These are phyloP conservation scores for Coturnix japonica DNA, from an alignment of 2,113 vertebrate species.

Conservation along the genomic window DNA sequence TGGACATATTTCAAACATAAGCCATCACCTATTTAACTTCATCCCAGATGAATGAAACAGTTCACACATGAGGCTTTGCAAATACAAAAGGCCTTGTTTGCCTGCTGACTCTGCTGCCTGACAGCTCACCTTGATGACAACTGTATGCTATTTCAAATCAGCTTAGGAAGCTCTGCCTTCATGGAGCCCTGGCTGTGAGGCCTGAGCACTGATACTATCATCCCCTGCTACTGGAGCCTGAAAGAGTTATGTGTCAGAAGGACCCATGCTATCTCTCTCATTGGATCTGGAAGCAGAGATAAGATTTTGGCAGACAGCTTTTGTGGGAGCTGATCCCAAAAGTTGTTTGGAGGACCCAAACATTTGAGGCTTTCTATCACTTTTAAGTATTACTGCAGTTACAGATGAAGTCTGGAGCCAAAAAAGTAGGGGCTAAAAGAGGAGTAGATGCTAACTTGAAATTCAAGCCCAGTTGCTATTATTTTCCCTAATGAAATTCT, in stretches of 20 bases:
- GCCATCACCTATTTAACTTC: conserved; percentile 17
- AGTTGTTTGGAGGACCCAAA: neutral
- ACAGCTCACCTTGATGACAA: neutral
- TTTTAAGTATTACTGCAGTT: neutral
- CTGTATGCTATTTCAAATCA: neutral
- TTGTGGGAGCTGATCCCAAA: neutral
- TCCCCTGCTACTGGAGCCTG: fast-evolving
- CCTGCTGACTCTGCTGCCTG: neutral
- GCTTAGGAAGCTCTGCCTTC: neutral
- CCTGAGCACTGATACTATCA: fast-evolving
- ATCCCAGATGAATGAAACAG: neutral
- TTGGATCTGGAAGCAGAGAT: neutral
- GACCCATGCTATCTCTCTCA: fast-evolving
- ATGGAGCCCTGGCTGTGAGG: neutral
- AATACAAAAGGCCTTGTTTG: neutral
- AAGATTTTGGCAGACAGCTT: neutral
- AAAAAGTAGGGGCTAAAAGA: neutral
- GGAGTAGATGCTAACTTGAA: neutral
- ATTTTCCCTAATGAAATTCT: neutral
- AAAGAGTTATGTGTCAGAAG: neutral
- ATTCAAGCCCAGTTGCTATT: neutral
- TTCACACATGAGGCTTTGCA: neutral
- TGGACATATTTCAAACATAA: conserved; percentile 25
- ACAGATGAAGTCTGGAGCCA: neutral
- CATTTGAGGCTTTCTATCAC: neutral